phyloP scores from a whole-genome alignment of 2,888 invertebrate genomes.

The Xylocampa areola region DNA sequence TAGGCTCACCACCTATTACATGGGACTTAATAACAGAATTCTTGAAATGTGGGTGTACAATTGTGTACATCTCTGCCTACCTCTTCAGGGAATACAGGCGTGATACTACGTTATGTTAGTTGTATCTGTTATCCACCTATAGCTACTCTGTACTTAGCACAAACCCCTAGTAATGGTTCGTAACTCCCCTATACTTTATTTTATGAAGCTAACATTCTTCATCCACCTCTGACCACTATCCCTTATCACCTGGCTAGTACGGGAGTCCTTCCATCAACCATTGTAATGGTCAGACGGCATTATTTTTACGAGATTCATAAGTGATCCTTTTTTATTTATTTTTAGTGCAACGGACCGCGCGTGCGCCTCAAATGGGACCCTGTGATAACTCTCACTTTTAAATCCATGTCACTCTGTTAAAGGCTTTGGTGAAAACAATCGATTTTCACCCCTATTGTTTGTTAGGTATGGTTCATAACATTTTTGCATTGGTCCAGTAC shows the following conservation, averaged over 20 bases:
- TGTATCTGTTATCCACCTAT: too few relatives aligned
- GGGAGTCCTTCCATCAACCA: conserved; percentile 78
- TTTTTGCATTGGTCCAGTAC: conserved; percentile 53
- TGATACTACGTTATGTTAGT: too few relatives aligned
- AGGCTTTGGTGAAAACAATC: conserved; percentile 47
- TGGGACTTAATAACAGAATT: too few relatives aligned
- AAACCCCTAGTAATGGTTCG: neutral
- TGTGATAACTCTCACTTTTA: conserved; percentile 89
- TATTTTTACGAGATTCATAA: conserved; percentile 76
- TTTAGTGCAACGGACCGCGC: conserved; percentile 82
- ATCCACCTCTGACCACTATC: conserved; percentile 35
- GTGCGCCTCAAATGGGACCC: conserved; percentile 87
- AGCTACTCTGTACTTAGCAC: too few relatives aligned
- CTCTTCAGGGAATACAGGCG: too few relatives aligned
- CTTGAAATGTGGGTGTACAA: too few relatives aligned
- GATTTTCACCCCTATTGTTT: conserved; percentile 60
- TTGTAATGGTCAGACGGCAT: conserved; percentile 67
- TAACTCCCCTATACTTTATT: conserved; percentile 25
- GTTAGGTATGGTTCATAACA: conserved; percentile 54
- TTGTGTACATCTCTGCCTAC: too few relatives aligned
- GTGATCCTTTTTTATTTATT: conserved; percentile 67
- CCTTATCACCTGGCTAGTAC: conserved; percentile 75
- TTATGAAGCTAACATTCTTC: conserved; percentile 39
- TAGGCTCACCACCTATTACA: too few relatives aligned
- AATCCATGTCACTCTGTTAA: conserved; percentile 82